Conservation (phyloP, 2,113 vertebrate genomes). For the Polypterus bichir region DNA sequence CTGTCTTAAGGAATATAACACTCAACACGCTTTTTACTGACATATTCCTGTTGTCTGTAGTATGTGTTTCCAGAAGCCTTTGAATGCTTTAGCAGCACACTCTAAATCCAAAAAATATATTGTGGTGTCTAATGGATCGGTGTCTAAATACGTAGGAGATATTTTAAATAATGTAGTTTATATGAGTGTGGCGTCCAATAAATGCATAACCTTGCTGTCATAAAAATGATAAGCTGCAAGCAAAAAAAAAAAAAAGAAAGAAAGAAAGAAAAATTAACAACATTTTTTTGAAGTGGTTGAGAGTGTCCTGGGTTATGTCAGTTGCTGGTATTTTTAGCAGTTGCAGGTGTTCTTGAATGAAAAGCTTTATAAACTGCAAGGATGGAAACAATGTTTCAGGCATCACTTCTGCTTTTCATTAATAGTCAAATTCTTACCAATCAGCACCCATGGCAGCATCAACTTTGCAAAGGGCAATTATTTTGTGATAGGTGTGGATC, state of each 20-base stretch:
- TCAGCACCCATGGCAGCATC: conserved; percentile 52
- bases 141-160: too few relatives aligned
- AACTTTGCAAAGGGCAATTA: conserved; percentile 53
- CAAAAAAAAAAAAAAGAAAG: too few relatives aligned
- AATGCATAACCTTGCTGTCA: background rate
- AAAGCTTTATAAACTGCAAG: conserved; percentile 60
- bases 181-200: background rate
- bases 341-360: conserved; percentile 67
- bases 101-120: too few relatives aligned
- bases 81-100: too few relatives aligned
- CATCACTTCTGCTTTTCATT: conserved; percentile 65
- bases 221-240: background rate
- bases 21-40: too few relatives aligned
- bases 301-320: conserved; percentile 55
- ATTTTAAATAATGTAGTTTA: background rate
- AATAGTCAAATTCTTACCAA: conserved; percentile 64
- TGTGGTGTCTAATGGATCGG: too few relatives aligned
- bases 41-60: too few relatives aligned
- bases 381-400: conserved; percentile 61
- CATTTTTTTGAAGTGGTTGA: background rate
- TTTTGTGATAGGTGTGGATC: conserved; percentile 60
- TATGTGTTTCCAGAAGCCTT: too few relatives aligned
- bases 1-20: too few relatives aligned
- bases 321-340: conserved; percentile 49
- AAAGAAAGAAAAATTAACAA: background rate